phyloP scores from a whole-genome alignment of 2,888 invertebrate genomes.

The Heliothis peltigera region DNA sequence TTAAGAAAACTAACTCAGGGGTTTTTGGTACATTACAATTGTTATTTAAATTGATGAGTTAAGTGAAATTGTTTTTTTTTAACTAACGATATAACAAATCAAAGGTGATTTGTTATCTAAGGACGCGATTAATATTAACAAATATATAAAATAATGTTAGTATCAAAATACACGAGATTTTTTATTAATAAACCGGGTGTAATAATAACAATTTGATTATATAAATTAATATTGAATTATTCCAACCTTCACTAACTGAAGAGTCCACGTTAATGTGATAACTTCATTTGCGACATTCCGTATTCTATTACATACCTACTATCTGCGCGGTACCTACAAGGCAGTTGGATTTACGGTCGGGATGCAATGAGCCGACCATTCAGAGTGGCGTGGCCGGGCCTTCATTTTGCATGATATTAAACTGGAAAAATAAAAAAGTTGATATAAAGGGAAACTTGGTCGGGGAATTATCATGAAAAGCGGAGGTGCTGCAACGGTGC shows the following conservation, averaged over 20 bases:
- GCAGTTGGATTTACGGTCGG: slow-evolving; percentile 73
- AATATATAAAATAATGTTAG: no score
- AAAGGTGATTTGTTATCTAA: no score
- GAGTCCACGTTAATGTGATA: neutral
- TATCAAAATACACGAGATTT: no score
- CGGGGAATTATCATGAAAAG: slow-evolving; percentile 81
- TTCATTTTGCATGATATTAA: slow-evolving; percentile 86
- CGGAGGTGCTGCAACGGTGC: slow-evolving; percentile 67
- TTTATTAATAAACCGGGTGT: neutral
- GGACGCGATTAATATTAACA: no score
- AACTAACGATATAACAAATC: no score
- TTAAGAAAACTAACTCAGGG: neutral
- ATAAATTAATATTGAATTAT: neutral
- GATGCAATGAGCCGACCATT: slow-evolving; percentile 80
- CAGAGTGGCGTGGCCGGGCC: slow-evolving; percentile 72
- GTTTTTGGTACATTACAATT: no score
- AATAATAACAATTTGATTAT: neutral
- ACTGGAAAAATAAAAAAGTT: slow-evolving; percentile 79
- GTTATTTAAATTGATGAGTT: no score
- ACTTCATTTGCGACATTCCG: slow-evolving; percentile 20
- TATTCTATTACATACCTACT: slow-evolving; percentile 29
- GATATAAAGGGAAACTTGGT: slow-evolving; percentile 78
- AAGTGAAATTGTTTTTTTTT: no score
- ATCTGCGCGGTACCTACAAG: slow-evolving; percentile 56
- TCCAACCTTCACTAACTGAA: neutral